Evolutionary conservation across 2,888 invertebrate species (phyloP).

Genomic region (Tipula vernalis): DNA sequence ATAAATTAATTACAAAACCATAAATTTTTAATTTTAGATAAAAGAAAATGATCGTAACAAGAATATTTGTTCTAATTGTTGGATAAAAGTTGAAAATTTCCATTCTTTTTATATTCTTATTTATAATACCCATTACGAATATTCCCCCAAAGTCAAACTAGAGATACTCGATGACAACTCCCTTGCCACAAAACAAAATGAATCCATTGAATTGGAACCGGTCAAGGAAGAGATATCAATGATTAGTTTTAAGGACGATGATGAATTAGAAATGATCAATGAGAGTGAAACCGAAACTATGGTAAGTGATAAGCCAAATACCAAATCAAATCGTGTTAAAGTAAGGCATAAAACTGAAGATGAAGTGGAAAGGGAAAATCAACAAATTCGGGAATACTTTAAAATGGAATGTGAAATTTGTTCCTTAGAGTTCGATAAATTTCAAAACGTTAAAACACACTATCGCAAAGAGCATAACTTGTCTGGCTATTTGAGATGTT

Average conservation of each 20-base stretch:
- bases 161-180: neutral
- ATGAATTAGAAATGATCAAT: neutral
- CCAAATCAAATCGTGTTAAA: neutral
- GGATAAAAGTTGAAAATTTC: neutral
- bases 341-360: neutral
- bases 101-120: neutral
- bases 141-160: neutral
- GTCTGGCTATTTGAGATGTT: slow-evolving; percentile 29
- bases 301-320: neutral
- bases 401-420: neutral
- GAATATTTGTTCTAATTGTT: neutral
- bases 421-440: slow-evolving; percentile 18
- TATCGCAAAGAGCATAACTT: slow-evolving; percentile 27
- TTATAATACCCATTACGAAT: neutral
- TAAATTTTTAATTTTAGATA: neutral
- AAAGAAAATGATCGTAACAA: neutral
- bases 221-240: neutral
- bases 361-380: neutral
- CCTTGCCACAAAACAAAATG: neutral
- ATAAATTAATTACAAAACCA: neutral
- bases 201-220: neutral
- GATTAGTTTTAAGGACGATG: neutral
- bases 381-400: neutral
- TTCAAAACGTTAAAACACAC: slow-evolving; percentile 28
- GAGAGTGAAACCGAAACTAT: neutral